Conservation (phyloP, 2,113 vertebrate species). For the Sapajus apella region DNA sequence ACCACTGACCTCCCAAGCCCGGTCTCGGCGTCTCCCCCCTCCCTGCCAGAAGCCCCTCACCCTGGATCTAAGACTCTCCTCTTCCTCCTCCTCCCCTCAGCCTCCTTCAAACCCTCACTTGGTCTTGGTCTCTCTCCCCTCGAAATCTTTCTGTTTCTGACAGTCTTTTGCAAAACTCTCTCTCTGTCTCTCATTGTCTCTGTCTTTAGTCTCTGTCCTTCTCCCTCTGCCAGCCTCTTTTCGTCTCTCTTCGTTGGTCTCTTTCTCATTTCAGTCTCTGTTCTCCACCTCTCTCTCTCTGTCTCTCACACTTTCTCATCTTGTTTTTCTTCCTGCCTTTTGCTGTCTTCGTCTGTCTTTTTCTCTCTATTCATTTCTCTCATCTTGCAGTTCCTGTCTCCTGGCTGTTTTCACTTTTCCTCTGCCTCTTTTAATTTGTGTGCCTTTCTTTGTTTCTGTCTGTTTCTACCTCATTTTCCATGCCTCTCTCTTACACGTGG, state of each 20-base stretch:
- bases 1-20: accelerated
- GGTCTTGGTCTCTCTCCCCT: not conserved
- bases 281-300: not conserved
- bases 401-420: not conserved
- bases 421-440: conserved; percentile 25
- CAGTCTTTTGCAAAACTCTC: not conserved
- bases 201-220: not conserved
- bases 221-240: not conserved
- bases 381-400: not conserved
- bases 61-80: not conserved
- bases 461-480: not conserved
- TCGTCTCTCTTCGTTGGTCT: not conserved
- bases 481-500: not conserved
- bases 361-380: not conserved
- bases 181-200: not conserved
- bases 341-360: not conserved
- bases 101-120: conserved; percentile 26
- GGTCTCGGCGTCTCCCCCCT: not conserved
- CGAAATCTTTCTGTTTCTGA: not conserved
- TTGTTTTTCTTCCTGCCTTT: not conserved
- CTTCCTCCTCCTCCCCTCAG: not conserved
- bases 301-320: not conserved
- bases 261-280: not conserved
- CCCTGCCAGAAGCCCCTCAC: not conserved
- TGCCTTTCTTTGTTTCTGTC: conserved; percentile 68